Evolutionary conservation across 2,888 invertebrate genomes (phyloP).

Genomic region (Eristalis pertinax): DNA sequence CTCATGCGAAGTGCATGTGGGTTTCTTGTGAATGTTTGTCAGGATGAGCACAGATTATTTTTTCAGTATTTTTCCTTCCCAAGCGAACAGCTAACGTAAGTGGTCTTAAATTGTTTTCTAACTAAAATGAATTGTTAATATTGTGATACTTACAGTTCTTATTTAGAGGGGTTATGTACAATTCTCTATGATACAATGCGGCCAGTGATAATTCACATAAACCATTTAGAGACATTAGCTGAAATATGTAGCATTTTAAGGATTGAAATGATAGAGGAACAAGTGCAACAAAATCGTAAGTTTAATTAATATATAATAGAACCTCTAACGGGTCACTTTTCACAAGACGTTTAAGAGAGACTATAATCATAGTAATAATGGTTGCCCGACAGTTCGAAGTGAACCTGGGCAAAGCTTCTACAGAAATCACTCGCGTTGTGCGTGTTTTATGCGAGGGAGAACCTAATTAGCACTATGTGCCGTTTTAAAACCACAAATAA

Average conservation of each 20-base stretch:
- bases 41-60: slow-evolving; percentile 96
- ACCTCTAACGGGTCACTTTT: too few relatives aligned
- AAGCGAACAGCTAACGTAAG: slow-evolving; percentile 86
- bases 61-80: slow-evolving; percentile 92
- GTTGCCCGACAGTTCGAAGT: too few relatives aligned
- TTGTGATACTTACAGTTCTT: slow-evolving; percentile 83
- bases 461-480: too few relatives aligned
- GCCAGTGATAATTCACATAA: slow-evolving; percentile 97
- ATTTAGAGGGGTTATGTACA: slow-evolving; percentile 92
- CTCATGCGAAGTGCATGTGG: slow-evolving; percentile 93
- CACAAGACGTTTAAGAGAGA: too few relatives aligned
- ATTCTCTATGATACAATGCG: slow-evolving; percentile 95
- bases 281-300: slow-evolving; percentile 91
- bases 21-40: slow-evolving; percentile 94
- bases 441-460: too few relatives aligned
- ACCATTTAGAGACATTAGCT: slow-evolving; percentile 97
- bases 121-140: neutral
- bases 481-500: too few relatives aligned
- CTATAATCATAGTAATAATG: too few relatives aligned
- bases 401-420: too few relatives aligned
- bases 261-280: slow-evolving; percentile 95
- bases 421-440: too few relatives aligned
- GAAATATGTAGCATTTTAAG: slow-evolving; percentile 97
- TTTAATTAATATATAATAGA: neutral
- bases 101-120: slow-evolving; percentile 22